phyloP scores from a whole-genome alignment of 2,113 vertebrate genomes.

The Misgurnus mizolepis region DNA sequence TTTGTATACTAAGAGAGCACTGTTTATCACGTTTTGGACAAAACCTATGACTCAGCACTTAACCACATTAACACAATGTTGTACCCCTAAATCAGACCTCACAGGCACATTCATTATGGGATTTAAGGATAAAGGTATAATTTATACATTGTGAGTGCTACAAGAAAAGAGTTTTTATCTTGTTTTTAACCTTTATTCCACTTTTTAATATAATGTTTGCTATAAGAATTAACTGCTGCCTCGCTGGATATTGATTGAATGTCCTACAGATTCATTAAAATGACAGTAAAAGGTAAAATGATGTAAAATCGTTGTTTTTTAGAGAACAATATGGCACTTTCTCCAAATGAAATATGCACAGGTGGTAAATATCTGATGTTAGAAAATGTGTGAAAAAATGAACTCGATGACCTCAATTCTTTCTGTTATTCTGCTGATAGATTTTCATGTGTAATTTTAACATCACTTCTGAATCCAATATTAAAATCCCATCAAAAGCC shows the following conservation, averaged over 20 bases:
- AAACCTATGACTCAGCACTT: neutral
- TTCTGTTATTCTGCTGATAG: conserved; percentile 2
- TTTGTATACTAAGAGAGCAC: no score
- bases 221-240: neutral
- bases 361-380: conserved; percentile 39
- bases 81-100: conserved; percentile 5
- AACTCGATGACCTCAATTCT: neutral
- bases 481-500: conserved; percentile 42
- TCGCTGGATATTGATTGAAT: neutral
- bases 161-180: conserved; percentile 3
- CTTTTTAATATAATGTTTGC: neutral
- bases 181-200: neutral
- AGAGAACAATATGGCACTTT: neutral
- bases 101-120: conserved; percentile 1
- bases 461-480: conserved; percentile 26
- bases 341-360: neutral
- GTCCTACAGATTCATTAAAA: neutral
- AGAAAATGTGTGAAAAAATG: conserved; percentile 3
- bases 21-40: neutral
- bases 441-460: conserved; percentile 27
- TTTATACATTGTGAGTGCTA: neutral
- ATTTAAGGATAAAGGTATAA: conserved; percentile 6
- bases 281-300: neutral
- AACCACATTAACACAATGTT: neutral
- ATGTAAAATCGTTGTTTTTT: neutral